These are phyloP conservation scores for Campopleginae sp. DNA, from an alignment of 2,888 invertebrate genomes.

Conservation along the genomic window DNA sequence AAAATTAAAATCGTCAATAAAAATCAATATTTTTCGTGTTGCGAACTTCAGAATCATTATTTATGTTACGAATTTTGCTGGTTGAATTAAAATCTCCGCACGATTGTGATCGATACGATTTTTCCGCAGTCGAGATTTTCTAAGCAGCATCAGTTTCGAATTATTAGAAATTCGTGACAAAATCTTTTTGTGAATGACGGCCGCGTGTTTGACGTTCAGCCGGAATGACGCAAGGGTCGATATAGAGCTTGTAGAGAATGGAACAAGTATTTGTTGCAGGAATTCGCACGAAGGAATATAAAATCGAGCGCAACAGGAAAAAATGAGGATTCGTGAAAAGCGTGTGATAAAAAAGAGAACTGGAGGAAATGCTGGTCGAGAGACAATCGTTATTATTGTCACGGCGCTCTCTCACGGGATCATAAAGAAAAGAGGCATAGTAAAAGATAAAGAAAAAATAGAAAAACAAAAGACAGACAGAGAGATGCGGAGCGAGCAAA, in stretches of 20 bases:
- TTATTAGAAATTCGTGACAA: too few species aligned
- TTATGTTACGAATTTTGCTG: too few species aligned
- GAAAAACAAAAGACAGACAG: not conserved
- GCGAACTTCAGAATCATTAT: too few species aligned
- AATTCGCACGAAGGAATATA: conserved; percentile 41
- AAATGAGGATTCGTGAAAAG: not conserved
- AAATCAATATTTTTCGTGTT: too few species aligned
- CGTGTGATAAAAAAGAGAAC: not conserved
- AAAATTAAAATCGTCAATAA: too few species aligned
- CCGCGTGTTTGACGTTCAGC: not conserved
- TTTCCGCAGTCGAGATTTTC: too few species aligned
- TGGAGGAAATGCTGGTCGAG: not conserved
- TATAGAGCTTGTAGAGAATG: not conserved
- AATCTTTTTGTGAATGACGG: too few species aligned
- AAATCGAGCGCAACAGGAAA: conserved; percentile 28
- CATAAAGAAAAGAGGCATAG: not conserved
- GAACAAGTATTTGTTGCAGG: not conserved
- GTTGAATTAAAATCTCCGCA: too few species aligned
- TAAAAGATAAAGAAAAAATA: not conserved
- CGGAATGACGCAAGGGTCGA: not conserved
- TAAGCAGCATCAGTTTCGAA: too few species aligned
- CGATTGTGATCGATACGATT: too few species aligned
- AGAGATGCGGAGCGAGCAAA: not conserved
- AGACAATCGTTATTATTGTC: not conserved
- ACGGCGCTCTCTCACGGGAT: not conserved